phyloP scores from a whole-genome alignment of 1,140 invertebrate genomes.

The Calliphora vicina region DNA sequence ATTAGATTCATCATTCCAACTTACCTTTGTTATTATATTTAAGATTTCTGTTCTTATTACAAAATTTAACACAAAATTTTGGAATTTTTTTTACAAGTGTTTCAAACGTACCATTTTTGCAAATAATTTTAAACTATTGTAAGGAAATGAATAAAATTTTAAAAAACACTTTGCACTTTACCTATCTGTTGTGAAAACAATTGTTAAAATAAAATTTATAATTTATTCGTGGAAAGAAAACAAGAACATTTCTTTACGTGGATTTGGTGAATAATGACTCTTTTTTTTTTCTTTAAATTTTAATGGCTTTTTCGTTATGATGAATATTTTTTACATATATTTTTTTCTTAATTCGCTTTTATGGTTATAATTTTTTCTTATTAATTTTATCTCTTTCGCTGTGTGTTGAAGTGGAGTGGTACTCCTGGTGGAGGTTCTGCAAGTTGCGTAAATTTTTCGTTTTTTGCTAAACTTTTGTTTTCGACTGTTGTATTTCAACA shows the following conservation, averaged over 20 bases:
- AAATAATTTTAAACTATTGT: slow-evolving; percentile 23
- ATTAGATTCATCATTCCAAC: neutral
- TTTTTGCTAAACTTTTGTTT: neutral
- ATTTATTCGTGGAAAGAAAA: neutral
- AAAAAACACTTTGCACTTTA: neutral
- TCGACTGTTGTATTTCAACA: no score
- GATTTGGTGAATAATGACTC: no score
- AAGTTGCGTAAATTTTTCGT: neutral
- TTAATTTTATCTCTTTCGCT: neutral
- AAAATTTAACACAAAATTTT: neutral
- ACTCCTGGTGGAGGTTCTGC: neutral
- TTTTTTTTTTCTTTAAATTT: neutral
- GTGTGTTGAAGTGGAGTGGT: neutral
- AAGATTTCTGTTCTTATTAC: neutral
- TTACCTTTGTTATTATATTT: neutral
- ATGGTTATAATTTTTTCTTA: neutral
- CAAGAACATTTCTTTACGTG: neutral
- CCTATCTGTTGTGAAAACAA: no score
- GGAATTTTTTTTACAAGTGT: slow-evolving; percentile 50
- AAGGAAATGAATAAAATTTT: neutral
- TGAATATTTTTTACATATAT: neutral
- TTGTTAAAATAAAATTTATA: neutral
- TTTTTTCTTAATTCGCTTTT: neutral
- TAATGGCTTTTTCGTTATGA: neutral
- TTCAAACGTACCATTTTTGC: slow-evolving; percentile 54